Evolutionary conservation across 1,140 invertebrate species (phyloP), one percentile per base, ranked within the genome.

Genomic region (Papilio glaucus): DNA sequence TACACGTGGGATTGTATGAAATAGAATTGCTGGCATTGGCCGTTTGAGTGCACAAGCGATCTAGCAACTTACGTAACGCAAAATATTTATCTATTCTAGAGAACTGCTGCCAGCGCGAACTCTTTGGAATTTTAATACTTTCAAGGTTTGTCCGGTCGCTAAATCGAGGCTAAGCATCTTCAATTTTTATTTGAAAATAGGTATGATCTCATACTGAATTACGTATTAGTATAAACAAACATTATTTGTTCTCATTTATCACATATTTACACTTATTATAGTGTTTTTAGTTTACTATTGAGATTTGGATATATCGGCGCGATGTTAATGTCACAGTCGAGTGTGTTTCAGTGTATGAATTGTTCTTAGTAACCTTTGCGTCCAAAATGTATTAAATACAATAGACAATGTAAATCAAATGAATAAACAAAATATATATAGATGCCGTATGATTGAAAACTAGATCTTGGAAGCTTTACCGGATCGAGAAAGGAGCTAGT

Each of bases 111-210:
- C 72, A 72, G 73, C 72, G 72, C 72, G 73, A 76, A 61, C 76
- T 79, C 74, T 72, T 84, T 83, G 82, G 85, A 89, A 87, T 87
- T 83, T 81, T 82, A 85, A 86, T 81, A 79, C 74, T 77, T 80
- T 41, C 72, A 75, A 78, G 73, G 78, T 72, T 76, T 37, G 74
- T 57, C 73, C 21, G 53, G 74, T 45, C 73, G 49, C 74, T n/a
- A n/a, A 15, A 45, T 45, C 65, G 72, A 78, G 78, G 74, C 21
- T 67, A 42, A 41, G 39, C 38, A 68, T 68, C 65, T 68, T 68
- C 39, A 68, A 68, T 68, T 26, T 68, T 45, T 42, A 42, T 68
- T 77, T 71, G 42, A 41, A 77, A 71, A 72, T 73, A 33, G 57
- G 24, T 49, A 77, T 80, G 78, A 80, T 75, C 71, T 77, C 73